These are phyloP conservation scores for Frankliniella fusca DNA, from an alignment of 2,888 invertebrate species.

Conservation along the genomic window DNA sequence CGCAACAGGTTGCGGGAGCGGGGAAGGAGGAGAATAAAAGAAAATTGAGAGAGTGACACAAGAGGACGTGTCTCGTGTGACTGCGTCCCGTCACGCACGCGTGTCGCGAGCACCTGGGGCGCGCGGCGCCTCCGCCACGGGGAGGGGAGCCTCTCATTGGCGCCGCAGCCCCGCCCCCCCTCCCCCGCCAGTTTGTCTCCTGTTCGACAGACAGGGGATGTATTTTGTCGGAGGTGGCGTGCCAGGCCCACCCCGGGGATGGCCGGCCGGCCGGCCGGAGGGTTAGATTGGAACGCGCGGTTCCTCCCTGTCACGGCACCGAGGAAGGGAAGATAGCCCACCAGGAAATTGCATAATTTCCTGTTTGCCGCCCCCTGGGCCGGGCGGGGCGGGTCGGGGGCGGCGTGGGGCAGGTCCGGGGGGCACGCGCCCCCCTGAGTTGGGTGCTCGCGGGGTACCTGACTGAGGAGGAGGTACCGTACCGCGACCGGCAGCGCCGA, in stretches of 20 bases:
- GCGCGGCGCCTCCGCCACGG: not conserved
- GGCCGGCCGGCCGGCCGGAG: not conserved
- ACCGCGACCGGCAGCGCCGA: not conserved
- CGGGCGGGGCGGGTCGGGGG: not conserved
- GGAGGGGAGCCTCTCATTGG: not conserved
- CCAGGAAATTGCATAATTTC: conserved; percentile 24
- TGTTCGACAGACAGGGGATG: not conserved
- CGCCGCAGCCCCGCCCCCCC: not conserved
- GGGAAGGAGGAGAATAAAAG: too few species aligned
- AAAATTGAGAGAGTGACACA: too few species aligned
- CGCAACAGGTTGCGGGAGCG: too few species aligned
- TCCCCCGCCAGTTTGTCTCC: not conserved
- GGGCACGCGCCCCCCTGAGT: not conserved
- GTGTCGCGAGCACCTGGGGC: too few species aligned
- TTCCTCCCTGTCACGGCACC: conserved; percentile 14
- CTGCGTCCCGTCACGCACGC: too few species aligned
- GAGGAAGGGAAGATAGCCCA: conserved; percentile 17
- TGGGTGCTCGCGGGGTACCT: not conserved
- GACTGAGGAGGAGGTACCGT: not conserved
- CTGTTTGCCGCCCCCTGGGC: conserved; percentile 18
- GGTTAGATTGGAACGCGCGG: not conserved
- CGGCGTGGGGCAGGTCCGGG: not conserved
- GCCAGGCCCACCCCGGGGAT: not conserved
- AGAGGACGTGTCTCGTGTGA: too few species aligned
- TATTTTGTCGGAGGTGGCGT: not conserved